Conservation (phyloP, 2,888 invertebrate species). For the Xanthorhoe designata region DNA sequence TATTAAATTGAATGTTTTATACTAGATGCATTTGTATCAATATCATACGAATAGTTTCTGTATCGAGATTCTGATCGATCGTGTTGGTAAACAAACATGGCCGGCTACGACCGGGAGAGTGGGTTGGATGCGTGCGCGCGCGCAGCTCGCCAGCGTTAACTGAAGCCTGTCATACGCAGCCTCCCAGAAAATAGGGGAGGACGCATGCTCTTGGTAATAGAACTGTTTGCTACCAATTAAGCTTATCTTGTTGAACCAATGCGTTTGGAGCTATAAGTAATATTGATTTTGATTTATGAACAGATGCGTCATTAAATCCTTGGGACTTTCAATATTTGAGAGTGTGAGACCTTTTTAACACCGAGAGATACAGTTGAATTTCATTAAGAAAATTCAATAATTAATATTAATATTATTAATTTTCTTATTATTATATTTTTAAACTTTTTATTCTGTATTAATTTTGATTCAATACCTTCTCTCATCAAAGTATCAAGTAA, state of each 20-base stretch:
- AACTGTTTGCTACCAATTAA: constrained; percentile 17
- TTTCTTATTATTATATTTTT: not conserved
- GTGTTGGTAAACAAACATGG: constrained; percentile 76
- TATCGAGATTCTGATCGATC: constrained; percentile 54
- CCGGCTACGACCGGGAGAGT: constrained; percentile 47
- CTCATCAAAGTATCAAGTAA: no score
- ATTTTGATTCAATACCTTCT: not conserved
- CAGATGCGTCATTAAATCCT: constrained; percentile 3
- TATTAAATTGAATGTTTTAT: constrained; percentile 64
- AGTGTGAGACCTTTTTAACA: not conserved
- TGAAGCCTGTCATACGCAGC: constrained; percentile 78
- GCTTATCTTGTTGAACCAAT: constrained; percentile 17
- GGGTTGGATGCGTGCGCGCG: constrained; percentile 76
- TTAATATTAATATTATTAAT: no score
- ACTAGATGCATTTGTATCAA: constrained; percentile 40
- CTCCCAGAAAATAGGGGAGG: constrained; percentile 69
- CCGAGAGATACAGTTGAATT: not conserved
- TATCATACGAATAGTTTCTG: constrained; percentile 49
- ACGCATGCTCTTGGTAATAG: constrained; percentile 33
- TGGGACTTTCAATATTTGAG: not conserved
- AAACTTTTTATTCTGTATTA: not conserved
- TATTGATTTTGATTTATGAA: constrained; percentile 8
- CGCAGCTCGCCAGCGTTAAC: constrained; percentile 76
- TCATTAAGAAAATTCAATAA: no score
- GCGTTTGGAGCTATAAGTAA: constrained; percentile 1